Percentiles rank a stretch among this genome's conserved stretches.
phyloP scores from a whole-genome alignment of 2,888 invertebrate genomes.

The Laothoe populi region DNA sequence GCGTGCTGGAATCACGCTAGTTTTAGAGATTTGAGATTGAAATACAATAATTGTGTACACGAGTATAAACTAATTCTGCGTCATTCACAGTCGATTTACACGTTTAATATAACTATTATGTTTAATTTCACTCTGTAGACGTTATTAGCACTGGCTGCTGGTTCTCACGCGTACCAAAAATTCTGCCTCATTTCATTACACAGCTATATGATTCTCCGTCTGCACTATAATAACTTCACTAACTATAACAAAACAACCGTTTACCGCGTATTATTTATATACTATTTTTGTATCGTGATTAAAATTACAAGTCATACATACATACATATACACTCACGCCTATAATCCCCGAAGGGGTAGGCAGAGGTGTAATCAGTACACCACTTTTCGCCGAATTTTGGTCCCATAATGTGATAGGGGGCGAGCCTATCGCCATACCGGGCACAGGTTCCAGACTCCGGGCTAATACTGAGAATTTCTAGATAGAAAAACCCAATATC shows the following conservation, averaged over 20 bases:
- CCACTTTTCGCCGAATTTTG: too few species aligned
- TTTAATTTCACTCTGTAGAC: slow-evolving; percentile 32
- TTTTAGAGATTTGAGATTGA: slow-evolving; percentile 51
- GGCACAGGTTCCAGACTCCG: too few species aligned
- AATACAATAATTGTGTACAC: not conserved
- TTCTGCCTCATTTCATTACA: slow-evolving; percentile 19
- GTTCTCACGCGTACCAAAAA: slow-evolving; percentile 33
- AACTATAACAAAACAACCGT: not conserved
- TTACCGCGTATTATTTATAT: not conserved
- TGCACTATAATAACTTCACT: slow-evolving; percentile 12
- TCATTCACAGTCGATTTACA: slow-evolving; percentile 47
- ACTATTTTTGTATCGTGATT: too few species aligned
- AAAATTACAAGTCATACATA: too few species aligned
- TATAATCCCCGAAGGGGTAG: too few species aligned
- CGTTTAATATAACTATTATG: slow-evolving; percentile 50
- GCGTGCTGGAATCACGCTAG: slow-evolving; percentile 35
- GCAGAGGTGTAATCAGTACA: too few species aligned
- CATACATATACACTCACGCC: too few species aligned
- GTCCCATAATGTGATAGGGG: too few species aligned
- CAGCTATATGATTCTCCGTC: slow-evolving; percentile 9
- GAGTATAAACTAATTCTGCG: slow-evolving; percentile 9
- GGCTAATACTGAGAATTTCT: too few species aligned
- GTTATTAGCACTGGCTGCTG: slow-evolving; percentile 36
- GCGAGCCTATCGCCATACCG: too few species aligned
- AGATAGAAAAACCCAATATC: too few species aligned